Base-by-base conservation (phyloP, 2,888 invertebrate species). In the Caenorhabditis angaria region DNA sequence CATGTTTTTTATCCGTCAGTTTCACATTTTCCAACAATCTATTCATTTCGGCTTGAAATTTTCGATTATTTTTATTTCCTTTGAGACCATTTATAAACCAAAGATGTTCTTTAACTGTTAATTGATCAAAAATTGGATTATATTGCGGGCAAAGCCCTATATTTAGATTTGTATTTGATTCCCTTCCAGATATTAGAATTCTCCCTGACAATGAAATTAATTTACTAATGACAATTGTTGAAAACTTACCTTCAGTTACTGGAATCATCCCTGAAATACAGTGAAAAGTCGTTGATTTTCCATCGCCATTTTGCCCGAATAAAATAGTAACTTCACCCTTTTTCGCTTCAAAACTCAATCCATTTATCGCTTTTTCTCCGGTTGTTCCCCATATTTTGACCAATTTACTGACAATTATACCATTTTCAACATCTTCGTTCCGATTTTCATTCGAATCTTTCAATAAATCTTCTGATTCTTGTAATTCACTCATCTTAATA, bases 281-380 rank as follows among this genome's bases (percentile, higher is more conserved):
- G 10, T 78, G 67, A 59, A 82, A 82, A 0, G 82, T 82, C 47
- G 84, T 84, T 65, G 77, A 77, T 61, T 84, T 84, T 50, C 84
- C 84, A 29, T 86, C 86, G 25, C 86, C 86, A 65, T 86, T 86
- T 59, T 87, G 86, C 27, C 86, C 86, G 12, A 86, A 81, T 12
- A 86, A 77, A 18, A 86, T 83, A 1, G 86, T 77, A 6, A 81
- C 83, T 65, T 84, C 81, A 58, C 86, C 86, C 27, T 80, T 66
- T 47, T 78, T 83, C n/a, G 83, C 85, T 53, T 78, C 70, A 57
- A 86, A 71, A 1, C 70, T 68, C 53, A 87, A 67, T 58, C 80
- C 80, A 53, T 84, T 81, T 0, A 86, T 85, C 8, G 86, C 86
- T 50, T 74, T 29, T 67, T 82, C 79, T 20, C 84, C 83, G 51